Evolutionary conservation across 2,797 vertebrate genomes (phyloP).

Genomic region (Cirrhinus mrigala): DNA sequence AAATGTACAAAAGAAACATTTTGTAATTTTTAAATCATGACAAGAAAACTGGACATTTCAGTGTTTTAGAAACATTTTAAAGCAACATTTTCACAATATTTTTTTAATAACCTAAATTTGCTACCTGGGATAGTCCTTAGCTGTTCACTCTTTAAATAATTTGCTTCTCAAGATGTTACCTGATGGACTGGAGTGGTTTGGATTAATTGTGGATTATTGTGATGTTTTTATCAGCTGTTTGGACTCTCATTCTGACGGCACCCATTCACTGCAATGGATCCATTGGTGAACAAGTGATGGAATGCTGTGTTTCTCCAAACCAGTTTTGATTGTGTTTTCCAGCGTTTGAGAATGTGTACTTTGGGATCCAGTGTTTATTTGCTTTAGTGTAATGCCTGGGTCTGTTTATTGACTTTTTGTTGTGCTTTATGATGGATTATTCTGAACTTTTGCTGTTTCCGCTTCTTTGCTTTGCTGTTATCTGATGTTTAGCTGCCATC

Average conservation of each 20-base stretch:
- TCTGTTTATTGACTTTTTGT: not conserved
- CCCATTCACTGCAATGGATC: not conserved
- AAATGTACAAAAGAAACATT: too few species aligned
- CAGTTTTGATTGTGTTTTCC: not conserved
- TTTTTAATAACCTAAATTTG: too few species aligned
- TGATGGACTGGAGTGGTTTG: not conserved
- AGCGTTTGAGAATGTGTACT: not conserved
- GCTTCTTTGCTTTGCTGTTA: not conserved
- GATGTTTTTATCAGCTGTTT: not conserved
- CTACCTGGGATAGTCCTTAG: not conserved
- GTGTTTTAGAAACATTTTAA: too few species aligned
- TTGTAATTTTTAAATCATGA: too few species aligned
- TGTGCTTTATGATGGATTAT: not conserved
- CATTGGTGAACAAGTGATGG: not conserved
- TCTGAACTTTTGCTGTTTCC: slow-evolving; percentile 6
- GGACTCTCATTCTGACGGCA: not conserved
- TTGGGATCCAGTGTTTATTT: not conserved
- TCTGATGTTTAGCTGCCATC: not conserved
- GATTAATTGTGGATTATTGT: not conserved
- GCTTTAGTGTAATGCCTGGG: not conserved
- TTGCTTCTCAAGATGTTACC: too few species aligned
- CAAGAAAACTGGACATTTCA: too few species aligned
- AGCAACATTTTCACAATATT: too few species aligned
- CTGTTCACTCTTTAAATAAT: not conserved
- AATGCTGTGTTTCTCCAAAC: not conserved